Percentiles rank a stretch among this genome's conserved stretches.
Evolutionary conservation across 2,797 vertebrate species (phyloP).

Genomic region (Takifugu rubripes): DNA sequence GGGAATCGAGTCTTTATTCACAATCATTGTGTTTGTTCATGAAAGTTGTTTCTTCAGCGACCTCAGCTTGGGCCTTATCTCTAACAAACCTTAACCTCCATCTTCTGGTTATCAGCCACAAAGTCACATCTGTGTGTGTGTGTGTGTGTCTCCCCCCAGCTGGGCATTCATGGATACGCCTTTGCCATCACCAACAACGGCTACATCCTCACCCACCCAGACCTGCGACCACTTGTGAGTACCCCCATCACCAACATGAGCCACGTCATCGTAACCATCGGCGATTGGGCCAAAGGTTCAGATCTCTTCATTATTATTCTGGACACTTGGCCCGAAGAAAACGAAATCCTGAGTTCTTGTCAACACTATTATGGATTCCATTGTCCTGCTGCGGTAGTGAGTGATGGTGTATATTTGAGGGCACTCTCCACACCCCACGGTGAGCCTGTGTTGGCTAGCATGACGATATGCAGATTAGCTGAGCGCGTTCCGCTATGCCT

Average conservation of each 20-base stretch:
- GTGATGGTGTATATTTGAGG: slow-evolving; percentile 25
- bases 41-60: too few relatives aligned
- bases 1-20: too few relatives aligned
- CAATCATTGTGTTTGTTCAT: too few relatives aligned
- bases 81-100: too few relatives aligned
- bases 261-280: slow-evolving; percentile 27
- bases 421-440: slow-evolving; percentile 1
- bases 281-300: slow-evolving; percentile 17
- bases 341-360: slow-evolving; percentile 35
- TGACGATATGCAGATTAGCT: slow-evolving; percentile 64
- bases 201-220: slow-evolving; percentile 97
- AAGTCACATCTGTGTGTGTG: too few relatives aligned
- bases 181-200: slow-evolving; percentile 99
- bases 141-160: slow-evolving; percentile 62
- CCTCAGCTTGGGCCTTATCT: too few relatives aligned
- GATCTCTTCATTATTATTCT: slow-evolving; percentile 33
- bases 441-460: slow-evolving; percentile 32
- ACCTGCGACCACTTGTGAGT: slow-evolving; percentile 94
- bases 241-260: slow-evolving; percentile 21
- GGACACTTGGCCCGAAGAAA: slow-evolving; percentile 15
- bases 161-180: slow-evolving; percentile 97
- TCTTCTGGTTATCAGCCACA: too few relatives aligned
- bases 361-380: slow-evolving; percentile 43
- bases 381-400: slow-evolving; percentile 19
- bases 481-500: slow-evolving; percentile 64